Percentiles rank a stretch among this genome's conserved stretches.
These are phyloP conservation scores for Perizoma affinitatum DNA, from an alignment of 2,888 invertebrate genomes.

Conservation along the genomic window DNA sequence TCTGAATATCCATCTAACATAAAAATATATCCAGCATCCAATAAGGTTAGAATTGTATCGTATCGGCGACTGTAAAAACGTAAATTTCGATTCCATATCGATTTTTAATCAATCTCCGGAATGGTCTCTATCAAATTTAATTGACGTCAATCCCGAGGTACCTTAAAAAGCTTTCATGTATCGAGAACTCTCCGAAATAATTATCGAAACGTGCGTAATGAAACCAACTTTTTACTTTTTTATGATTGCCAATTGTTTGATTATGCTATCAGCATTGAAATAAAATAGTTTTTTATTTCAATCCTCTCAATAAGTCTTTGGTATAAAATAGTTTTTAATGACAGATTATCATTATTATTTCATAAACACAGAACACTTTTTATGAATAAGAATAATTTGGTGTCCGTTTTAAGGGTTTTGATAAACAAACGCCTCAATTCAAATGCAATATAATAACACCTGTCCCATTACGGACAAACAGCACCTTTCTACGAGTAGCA, in stretches of 20 bases:
- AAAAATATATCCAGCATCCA: background rate
- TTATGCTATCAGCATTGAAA: too few species aligned
- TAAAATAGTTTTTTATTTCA: background rate
- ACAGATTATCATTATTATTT: background rate
- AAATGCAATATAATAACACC: slow-evolving; percentile 30
- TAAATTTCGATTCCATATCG: slow-evolving; percentile 59
- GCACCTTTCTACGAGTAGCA: slow-evolving; percentile 34
- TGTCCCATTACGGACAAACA: slow-evolving; percentile 28
- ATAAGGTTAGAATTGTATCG: background rate
- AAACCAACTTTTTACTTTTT: slow-evolving; percentile 21
- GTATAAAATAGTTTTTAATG: background rate
- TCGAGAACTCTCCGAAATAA: slow-evolving; percentile 45
- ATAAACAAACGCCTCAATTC: slow-evolving; percentile 16
- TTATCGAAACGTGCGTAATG: slow-evolving; percentile 39
- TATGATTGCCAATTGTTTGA: slow-evolving; percentile 20
- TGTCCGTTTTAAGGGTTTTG: too few species aligned
- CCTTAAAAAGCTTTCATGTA: slow-evolving; percentile 55
- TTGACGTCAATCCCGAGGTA: slow-evolving; percentile 69
- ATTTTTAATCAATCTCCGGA: slow-evolving; percentile 74
- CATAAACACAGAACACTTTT: too few species aligned
- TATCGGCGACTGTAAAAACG: slow-evolving; percentile 9
- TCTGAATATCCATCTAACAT: too few species aligned
- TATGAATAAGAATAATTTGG: too few species aligned
- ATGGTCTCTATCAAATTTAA: slow-evolving; percentile 75
- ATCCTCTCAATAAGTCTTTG: too few species aligned